These are phyloP conservation scores for Babylonia areolata DNA, from an alignment of 1,140 invertebrate genomes.

Conservation along the genomic window DNA sequence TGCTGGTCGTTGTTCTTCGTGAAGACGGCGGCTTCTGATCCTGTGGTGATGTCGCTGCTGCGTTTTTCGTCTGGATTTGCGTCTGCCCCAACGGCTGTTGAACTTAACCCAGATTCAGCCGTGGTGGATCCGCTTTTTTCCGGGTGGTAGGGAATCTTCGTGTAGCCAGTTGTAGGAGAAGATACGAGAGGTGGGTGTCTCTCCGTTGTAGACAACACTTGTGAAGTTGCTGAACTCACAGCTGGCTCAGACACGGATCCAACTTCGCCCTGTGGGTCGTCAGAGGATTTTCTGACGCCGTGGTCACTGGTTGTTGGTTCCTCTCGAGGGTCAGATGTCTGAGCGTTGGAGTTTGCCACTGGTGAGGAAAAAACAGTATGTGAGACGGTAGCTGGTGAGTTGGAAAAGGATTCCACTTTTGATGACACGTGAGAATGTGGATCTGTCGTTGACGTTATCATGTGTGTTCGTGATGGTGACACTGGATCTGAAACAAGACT, in stretches of 20 bases:
- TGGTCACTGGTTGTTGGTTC: not conserved
- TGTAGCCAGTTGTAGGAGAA: not conserved
- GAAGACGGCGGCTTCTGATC: not conserved
- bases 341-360: not conserved
- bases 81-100: not conserved
- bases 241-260: not conserved
- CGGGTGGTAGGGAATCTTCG: not conserved
- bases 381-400: no score
- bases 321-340: not conserved
- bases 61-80: not conserved
- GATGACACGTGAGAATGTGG: not conserved
- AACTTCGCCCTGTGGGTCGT: not conserved
- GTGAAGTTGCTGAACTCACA: not conserved
- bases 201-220: not conserved
- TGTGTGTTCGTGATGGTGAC: not conserved
- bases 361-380: not conserved
- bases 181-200: not conserved
- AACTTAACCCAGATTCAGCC: not conserved
- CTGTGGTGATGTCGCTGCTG: not conserved
- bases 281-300: not conserved
- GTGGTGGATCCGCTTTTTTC: not conserved
- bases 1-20: not conserved
- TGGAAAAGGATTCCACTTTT: no score
- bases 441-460: not conserved
- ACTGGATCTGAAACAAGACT: not conserved